Evolutionary conservation across 1,140 invertebrate species (phyloP).

Genomic region (Drosophila navojoa): DNA sequence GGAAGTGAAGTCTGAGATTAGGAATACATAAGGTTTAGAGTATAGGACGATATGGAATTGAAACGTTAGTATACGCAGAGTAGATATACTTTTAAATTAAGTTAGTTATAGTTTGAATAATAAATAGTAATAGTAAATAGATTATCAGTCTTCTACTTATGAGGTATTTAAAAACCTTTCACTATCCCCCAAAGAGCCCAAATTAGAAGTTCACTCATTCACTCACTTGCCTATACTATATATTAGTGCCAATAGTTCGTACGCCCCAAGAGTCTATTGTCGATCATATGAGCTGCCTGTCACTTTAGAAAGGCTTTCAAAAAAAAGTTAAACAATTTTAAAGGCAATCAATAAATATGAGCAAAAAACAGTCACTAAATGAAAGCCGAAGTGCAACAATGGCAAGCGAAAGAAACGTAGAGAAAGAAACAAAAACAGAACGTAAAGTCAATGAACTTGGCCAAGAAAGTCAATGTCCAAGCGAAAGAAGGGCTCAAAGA

Average conservation of each 20-base stretch:
- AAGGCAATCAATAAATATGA: slow-evolving; percentile 40
- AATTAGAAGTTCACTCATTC: slow-evolving; percentile 9
- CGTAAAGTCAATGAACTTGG: slow-evolving; percentile 23
- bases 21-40: no score
- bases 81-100: no score
- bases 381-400: slow-evolving; percentile 41
- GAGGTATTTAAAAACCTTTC: not conserved
- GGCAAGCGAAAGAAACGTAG: not conserved
- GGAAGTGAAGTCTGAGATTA: no score
- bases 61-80: no score
- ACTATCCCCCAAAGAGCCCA: slow-evolving; percentile 7
- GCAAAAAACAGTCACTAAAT: slow-evolving; percentile 29
- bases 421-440: slow-evolving; percentile 9
- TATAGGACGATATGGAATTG: no score
- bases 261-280: not conserved
- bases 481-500: slow-evolving; percentile 26
- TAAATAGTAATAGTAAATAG: no score
- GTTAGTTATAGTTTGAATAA: no score
- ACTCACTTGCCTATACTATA: slow-evolving; percentile 15
- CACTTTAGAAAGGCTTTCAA: slow-evolving; percentile 51
- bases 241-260: slow-evolving; percentile 28
- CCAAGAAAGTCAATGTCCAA: slow-evolving; percentile 35
- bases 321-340: slow-evolving; percentile 11
- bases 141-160: not conserved
- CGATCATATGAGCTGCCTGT: slow-evolving; percentile 35